Evolutionary conservation across 2,888 invertebrate species (phyloP).

Genomic region (Nomada ferruginata): DNA sequence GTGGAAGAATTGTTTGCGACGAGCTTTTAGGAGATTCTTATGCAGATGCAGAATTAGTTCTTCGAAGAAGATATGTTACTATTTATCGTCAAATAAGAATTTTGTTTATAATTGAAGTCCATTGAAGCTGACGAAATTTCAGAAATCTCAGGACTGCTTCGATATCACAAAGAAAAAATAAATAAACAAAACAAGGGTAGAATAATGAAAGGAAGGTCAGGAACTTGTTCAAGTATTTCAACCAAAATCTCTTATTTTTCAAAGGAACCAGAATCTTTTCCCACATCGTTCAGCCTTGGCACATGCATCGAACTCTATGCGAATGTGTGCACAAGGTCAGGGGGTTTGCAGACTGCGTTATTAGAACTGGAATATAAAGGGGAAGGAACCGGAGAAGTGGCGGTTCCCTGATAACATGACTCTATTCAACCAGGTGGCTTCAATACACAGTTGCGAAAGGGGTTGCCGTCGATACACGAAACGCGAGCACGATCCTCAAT

Average conservation of each 20-base stretch:
- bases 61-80: too few species aligned
- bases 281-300: conserved; percentile 1
- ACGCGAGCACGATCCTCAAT: conserved; percentile 72
- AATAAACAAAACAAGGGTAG: too few species aligned
- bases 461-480: conserved; percentile 69
- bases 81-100: too few species aligned
- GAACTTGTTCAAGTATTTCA: too few species aligned
- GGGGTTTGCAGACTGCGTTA: conserved; percentile 46
- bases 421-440: conserved; percentile 73
- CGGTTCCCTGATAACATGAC: conserved; percentile 64
- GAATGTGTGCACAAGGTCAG: conserved; percentile 36
- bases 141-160: neutral
- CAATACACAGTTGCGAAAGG: conserved; percentile 66
- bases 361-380: conserved; percentile 46
- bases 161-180: too few species aligned
- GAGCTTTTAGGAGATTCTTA: too few species aligned
- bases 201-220: too few species aligned
- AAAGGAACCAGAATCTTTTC: neutral
- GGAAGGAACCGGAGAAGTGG: conserved; percentile 34
- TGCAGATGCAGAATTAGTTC: too few species aligned
- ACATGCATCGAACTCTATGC: neutral
- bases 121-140: neutral
- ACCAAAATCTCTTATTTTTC: neutral
- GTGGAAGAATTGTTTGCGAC: too few species aligned
- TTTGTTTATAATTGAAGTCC: too few species aligned